Percentiles rank a stretch among this genome's conserved stretches.
Conservation (phyloP, 1,140 invertebrate species). For the Triops cancriformis region DNA sequence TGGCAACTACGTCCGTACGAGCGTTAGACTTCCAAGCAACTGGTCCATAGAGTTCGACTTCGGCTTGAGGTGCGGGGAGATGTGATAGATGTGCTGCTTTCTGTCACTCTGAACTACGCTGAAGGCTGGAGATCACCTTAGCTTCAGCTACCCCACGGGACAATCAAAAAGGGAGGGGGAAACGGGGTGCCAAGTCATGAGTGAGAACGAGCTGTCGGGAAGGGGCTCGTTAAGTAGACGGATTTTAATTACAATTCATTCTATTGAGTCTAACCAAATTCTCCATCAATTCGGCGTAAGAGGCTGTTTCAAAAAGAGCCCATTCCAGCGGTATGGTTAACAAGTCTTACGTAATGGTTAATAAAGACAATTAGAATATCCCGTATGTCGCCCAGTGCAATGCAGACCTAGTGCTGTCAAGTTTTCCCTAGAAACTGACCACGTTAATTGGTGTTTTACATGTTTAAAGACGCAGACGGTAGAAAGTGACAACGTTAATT, state of each 20-base stretch:
- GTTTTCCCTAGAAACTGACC: no score
- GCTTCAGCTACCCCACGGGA: conserved; percentile 8
- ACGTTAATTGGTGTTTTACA: no score
- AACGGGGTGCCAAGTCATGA: not conserved
- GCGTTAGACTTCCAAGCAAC: not conserved
- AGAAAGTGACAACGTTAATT: no score
- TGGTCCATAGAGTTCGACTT: not conserved
- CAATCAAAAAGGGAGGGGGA: conserved; percentile 4
- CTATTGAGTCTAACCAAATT: not conserved
- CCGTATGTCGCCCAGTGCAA: no score
- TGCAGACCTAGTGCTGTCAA: no score
- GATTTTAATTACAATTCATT: not conserved
- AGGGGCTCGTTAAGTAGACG: not conserved
- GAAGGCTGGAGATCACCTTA: conserved; percentile 6
- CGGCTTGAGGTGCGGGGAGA: not conserved
- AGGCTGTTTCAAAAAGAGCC: not conserved
- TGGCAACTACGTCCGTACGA: not conserved
- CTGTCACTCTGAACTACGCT: conserved; percentile 5
- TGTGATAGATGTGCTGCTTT: conserved; percentile 10
- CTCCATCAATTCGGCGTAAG: not conserved
- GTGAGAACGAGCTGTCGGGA: conserved; percentile 1
- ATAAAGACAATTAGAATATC: no score
- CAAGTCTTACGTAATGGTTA: no score
- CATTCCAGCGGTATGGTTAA: no score
- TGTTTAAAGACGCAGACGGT: no score